Evolutionary conservation across 2,888 invertebrate species (phyloP).

Genomic region (Ferrisia virgata): DNA sequence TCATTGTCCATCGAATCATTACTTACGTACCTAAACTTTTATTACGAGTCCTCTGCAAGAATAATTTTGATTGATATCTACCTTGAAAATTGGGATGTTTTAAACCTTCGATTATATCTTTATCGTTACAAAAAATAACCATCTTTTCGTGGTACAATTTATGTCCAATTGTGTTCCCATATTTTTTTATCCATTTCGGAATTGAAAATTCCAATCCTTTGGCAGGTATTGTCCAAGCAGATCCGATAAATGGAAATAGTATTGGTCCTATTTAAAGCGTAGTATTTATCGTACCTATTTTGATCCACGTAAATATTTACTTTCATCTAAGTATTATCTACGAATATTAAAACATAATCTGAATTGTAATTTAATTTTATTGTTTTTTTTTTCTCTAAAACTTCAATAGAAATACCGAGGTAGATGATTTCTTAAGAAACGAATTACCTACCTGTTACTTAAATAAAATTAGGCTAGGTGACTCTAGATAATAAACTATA

Average conservation of each 20-base stretch:
- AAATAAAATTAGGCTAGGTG: too few relatives aligned
- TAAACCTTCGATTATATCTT: not conserved
- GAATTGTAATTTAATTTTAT: not conserved
- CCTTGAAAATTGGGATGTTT: constrained; percentile 38
- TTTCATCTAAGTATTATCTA: not conserved
- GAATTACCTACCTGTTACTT: too few relatives aligned
- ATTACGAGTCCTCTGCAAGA: not conserved
- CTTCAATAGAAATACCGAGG: too few relatives aligned
- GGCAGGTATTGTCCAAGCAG: not conserved
- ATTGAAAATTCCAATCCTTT: not conserved
- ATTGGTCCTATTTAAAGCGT: not conserved
- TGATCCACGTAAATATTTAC: not conserved
- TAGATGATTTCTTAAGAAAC: too few relatives aligned
- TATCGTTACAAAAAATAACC: not conserved
- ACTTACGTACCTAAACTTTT: constrained; percentile 14
- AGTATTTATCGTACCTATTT: not conserved
- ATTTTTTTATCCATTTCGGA: constrained; percentile 21
- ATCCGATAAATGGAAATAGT: constrained; percentile 10
- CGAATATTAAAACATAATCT: not conserved
- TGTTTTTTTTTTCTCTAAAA: too few relatives aligned
- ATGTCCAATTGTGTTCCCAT: constrained; percentile 33
- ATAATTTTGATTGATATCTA: not conserved
- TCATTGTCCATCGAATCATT: too few relatives aligned
- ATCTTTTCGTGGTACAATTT: not conserved
- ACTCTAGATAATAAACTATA: too few relatives aligned